A percentile compares a stretch with the other conserved stretches of the same genome.
phyloP scores from a whole-genome alignment of 2,888 invertebrate genomes.

The Cataglyphis rosenhaueri region DNA sequence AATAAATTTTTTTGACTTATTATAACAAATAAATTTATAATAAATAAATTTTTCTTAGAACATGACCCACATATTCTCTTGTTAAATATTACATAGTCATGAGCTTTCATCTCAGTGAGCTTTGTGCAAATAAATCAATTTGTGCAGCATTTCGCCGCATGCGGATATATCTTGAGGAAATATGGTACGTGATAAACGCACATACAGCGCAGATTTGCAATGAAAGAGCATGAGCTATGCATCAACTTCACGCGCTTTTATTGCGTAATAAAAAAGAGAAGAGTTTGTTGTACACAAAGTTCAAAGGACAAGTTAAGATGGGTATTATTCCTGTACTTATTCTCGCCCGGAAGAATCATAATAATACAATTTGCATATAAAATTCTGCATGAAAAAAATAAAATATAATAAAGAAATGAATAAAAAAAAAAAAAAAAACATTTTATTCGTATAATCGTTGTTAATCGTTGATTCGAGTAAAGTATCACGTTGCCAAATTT shows the following conservation, averaged over 20 bases:
- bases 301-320: constrained; percentile 40
- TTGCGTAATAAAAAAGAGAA: neutral
- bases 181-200: neutral
- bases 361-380: constrained; percentile 21
- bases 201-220: neutral
- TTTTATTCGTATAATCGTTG: constrained; percentile 23
- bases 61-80: neutral
- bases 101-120: neutral
- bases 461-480: neutral
- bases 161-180: constrained; percentile 10
- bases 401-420: too few relatives aligned
- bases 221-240: neutral
- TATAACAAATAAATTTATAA: neutral
- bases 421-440: neutral
- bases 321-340: constrained; percentile 40
- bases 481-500: neutral
- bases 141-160: neutral
- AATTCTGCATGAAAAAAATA: neutral
- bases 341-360: neutral
- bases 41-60: neutral
- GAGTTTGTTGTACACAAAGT: constrained; percentile 34
- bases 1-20: neutral
- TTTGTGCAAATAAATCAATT: constrained; percentile 27
- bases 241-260: constrained; percentile 11
- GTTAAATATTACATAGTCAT: neutral